These are phyloP conservation scores for Taxidea taxus DNA, from an alignment of 2,113 vertebrate genomes.

Conservation along the genomic window DNA sequence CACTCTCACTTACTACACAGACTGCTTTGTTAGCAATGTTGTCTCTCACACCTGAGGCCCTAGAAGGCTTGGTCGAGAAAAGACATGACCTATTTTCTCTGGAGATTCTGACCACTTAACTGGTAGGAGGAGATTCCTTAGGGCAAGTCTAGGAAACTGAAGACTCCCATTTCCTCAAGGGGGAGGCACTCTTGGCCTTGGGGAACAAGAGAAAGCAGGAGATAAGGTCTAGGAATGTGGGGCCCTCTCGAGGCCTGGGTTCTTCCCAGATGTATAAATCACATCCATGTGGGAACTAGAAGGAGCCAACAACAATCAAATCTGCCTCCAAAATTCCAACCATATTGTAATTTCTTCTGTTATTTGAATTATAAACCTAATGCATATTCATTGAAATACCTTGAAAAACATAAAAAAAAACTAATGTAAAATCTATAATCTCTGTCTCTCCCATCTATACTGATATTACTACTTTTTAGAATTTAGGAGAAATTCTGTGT, in stretches of 20 bases:
- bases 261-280: too few species aligned
- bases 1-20: rapidly evolving
- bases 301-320: rapidly evolving
- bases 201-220: background rate
- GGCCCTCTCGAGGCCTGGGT: rapidly evolving
- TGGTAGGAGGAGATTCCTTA: background rate
- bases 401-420: background rate
- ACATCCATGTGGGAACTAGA: background rate
- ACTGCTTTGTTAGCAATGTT: background rate
- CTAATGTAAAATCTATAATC: background rate
- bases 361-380: background rate
- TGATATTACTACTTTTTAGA: background rate
- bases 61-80: background rate
- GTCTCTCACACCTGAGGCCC: background rate
- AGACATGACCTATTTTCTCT: background rate
- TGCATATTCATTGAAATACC: background rate
- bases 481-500: background rate
- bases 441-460: background rate
- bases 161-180: rapidly evolving
- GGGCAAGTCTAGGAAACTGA: background rate
- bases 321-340: background rate
- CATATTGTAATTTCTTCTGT: too few species aligned
- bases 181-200: background rate
- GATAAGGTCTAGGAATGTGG: rapidly evolving
- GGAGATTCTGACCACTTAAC: background rate